Percentiles rank a stretch among this genome's conserved stretches.
Conservation (phyloP, 2,888 invertebrate species). For the Darwinula stevensoni region DNA sequence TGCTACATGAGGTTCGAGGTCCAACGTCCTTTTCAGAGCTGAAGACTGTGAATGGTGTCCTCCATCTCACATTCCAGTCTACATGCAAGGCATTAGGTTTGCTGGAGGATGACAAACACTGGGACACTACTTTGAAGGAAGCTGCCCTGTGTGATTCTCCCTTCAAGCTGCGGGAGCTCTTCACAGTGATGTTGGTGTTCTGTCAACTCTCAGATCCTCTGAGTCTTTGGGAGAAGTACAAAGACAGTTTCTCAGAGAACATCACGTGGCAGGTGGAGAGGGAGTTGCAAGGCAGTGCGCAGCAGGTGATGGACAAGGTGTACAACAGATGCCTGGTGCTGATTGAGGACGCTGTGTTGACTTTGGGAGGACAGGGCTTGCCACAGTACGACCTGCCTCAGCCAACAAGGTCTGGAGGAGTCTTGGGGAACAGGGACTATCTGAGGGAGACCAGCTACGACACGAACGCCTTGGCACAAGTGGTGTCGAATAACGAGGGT, state of each 20-base stretch:
- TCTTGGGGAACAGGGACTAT: conserved; percentile 7
- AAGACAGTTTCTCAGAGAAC: conserved; percentile 11
- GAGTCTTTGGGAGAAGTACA: conserved; percentile 11
- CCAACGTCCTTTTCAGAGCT: conserved; percentile 13
- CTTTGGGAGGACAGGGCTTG: conserved; percentile 9
- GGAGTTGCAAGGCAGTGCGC: neutral
- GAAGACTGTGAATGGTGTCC: conserved; percentile 12
- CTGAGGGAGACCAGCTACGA: conserved; percentile 9
- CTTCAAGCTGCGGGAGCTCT: conserved; percentile 8
- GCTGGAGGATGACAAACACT: conserved; percentile 14
- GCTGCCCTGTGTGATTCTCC: conserved; percentile 9
- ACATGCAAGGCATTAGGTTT: conserved; percentile 13
- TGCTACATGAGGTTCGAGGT: conserved; percentile 12
- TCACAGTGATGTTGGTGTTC: conserved; percentile 10
- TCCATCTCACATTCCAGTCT: conserved; percentile 12
- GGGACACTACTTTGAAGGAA: conserved; percentile 12
- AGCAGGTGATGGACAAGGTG: conserved; percentile 7
- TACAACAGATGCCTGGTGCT: conserved; percentile 9
- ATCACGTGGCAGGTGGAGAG: conserved; percentile 7
- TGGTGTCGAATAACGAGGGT: conserved; percentile 8
- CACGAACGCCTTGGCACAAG: conserved; percentile 7
- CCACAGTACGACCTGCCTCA: conserved; percentile 9
- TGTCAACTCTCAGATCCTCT: conserved; percentile 11
- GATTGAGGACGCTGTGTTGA: conserved; percentile 9
- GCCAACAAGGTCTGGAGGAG: conserved; percentile 6